A percentile compares a stretch with the other conserved stretches of the same genome.
Evolutionary conservation across 64 coral and sea anemone species (phyloP).

Genomic region (Stylophora pistillata): DNA sequence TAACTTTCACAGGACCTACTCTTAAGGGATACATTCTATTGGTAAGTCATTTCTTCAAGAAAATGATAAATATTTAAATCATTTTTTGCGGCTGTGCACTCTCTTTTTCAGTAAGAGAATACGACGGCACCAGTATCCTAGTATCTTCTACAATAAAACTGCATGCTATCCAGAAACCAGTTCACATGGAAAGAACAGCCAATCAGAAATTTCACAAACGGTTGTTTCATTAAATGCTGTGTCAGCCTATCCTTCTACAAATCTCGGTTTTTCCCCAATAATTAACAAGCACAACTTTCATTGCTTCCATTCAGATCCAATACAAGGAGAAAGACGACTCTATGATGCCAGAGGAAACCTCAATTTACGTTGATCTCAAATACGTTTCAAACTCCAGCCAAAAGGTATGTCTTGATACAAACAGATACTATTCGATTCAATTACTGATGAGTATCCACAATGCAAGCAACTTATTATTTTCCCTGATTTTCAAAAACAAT

Average conservation of each 20-base stretch:
- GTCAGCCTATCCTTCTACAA: no score
- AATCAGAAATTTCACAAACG: no score
- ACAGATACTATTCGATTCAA: not conserved
- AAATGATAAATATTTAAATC: no score
- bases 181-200: no score
- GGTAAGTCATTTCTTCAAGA: constrained; percentile 33
- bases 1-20: constrained; percentile 40
- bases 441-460: no score
- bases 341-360: constrained; percentile 22
- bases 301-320: not conserved
- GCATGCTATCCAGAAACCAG: not conserved
- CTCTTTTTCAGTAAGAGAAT: no score
- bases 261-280: no score
- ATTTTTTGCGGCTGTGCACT: no score
- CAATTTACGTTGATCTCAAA: constrained; percentile 13
- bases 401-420: not conserved
- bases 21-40: constrained; percentile 42
- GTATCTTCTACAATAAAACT: no score
- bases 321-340: not conserved
- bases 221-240: not conserved
- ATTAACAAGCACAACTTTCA: no score
- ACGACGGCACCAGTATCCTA: no score
- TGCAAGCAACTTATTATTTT: not conserved
- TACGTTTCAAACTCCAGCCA: constrained; percentile 2
- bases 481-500: no score